Percentiles rank a stretch among this genome's conserved stretches.
Evolutionary conservation across 2,797 vertebrate species (phyloP).

Genomic region (Mallotus villosus): DNA sequence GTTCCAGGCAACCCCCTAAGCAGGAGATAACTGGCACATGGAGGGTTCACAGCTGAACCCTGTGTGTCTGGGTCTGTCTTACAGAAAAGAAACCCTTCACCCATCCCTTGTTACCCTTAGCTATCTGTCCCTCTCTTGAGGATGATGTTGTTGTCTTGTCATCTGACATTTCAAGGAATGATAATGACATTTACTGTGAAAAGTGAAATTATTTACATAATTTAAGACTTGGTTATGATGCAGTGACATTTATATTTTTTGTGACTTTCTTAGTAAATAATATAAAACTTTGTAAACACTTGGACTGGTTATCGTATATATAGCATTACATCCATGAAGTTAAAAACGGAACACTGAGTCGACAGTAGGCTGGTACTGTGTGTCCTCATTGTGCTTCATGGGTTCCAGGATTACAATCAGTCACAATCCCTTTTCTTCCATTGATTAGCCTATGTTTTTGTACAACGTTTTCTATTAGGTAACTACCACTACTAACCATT

Average conservation of each 20-base stretch:
- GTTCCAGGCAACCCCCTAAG: constrained; percentile 17
- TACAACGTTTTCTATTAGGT: no score
- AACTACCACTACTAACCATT: no score
- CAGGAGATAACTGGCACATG: constrained; percentile 23
- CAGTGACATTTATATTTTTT: neutral
- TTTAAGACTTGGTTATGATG: neutral
- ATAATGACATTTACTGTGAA: no score
- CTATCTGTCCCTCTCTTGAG: constrained; percentile 11
- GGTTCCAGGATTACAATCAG: no score
- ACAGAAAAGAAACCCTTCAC: constrained; percentile 17
- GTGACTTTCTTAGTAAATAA: neutral
- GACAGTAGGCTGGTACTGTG: no score
- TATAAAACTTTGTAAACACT: neutral
- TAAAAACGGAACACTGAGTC: neutral
- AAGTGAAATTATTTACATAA: no score
- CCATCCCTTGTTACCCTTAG: constrained; percentile 14
- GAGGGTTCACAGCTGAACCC: constrained; percentile 23
- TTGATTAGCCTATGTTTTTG: no score
- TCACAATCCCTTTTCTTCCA: no score
- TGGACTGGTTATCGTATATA: neutral
- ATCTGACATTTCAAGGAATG: constrained; percentile 16
- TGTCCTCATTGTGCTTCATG: no score
- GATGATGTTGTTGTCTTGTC: constrained; percentile 2
- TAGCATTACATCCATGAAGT: neutral
- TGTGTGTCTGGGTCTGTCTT: neutral